Conservation (phyloP, 1,140 invertebrate species). For the Lethocerus indicus region DNA sequence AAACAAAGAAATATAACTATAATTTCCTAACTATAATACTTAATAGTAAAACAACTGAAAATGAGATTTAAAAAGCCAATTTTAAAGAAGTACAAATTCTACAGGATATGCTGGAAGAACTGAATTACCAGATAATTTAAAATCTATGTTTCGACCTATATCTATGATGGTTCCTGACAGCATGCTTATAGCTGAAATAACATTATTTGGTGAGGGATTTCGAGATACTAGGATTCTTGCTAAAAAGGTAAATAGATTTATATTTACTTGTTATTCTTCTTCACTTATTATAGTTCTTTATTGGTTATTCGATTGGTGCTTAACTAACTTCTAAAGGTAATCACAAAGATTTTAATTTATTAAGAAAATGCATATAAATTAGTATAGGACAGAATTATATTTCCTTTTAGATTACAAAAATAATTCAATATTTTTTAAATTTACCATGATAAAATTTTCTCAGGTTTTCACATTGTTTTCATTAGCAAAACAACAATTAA, state of each 20-base stretch:
- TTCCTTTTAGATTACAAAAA: no score
- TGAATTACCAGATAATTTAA: constrained; percentile 79
- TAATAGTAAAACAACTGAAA: no score
- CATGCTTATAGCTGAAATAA: constrained; percentile 75
- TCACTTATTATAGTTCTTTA: no score
- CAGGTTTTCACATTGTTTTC: constrained; percentile 49
- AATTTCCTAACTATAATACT: not conserved
- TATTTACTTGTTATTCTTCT: not conserved
- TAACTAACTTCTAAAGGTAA: no score
- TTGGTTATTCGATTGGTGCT: no score
- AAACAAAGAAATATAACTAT: not conserved
- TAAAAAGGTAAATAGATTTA: constrained; percentile 36
- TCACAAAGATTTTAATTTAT: no score
- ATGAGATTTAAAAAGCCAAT: no score
- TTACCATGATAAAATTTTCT: no score
- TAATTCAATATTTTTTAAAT: no score
- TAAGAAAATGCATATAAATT: no score
- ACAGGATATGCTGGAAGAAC: constrained; percentile 67
- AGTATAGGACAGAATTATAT: no score
- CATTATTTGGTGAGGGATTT: constrained; percentile 75
- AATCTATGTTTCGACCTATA: constrained; percentile 85
- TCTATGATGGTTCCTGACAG: constrained; percentile 89
- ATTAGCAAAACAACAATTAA: constrained; percentile 51
- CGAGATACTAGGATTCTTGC: constrained; percentile 56
- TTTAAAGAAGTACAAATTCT: no score